Conservation (phyloP, 2,797 vertebrate genomes). For the Myripristis murdjan region DNA sequence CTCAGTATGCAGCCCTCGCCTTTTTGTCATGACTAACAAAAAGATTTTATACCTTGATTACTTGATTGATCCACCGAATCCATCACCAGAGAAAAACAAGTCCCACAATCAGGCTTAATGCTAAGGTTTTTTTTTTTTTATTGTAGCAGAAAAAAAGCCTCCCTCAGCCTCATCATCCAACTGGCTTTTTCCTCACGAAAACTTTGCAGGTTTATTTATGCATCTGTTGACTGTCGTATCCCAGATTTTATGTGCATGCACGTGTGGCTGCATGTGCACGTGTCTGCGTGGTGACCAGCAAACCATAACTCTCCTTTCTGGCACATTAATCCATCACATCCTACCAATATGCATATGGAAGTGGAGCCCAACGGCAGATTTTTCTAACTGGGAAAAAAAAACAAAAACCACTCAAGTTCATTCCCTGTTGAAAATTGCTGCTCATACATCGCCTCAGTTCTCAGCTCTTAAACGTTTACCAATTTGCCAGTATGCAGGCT, state of each 20-base stretch:
- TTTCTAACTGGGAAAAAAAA: conserved; percentile 10
- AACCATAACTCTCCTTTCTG: conserved; percentile 61
- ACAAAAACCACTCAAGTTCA: background rate
- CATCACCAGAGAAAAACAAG: conserved; percentile 14
- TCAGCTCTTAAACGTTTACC: conserved; percentile 6
- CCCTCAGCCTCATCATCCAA: conserved; percentile 30
- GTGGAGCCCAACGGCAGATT: conserved; percentile 34
- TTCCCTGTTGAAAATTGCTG: background rate
- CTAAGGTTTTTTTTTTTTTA: conserved; percentile 6
- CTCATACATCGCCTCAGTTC: background rate
- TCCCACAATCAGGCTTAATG: background rate
- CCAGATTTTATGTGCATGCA: conserved; percentile 14
- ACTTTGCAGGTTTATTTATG: conserved; percentile 47
- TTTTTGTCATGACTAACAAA: background rate
- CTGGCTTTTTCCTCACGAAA: conserved; percentile 42
- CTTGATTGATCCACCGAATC: background rate
- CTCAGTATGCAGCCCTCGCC: conserved; percentile 9
- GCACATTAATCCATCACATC: conserved; percentile 69
- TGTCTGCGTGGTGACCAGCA: conserved; percentile 34
- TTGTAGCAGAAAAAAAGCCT: conserved; percentile 3
- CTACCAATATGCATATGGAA: conserved; percentile 49
- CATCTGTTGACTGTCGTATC: conserved; percentile 41
- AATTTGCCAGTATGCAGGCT: background rate
- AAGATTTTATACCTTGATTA: background rate
- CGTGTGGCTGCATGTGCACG: conserved; percentile 18